phyloP scores from a whole-genome alignment of 2,797 vertebrate genomes.

The Platyrinchus mystaceus region DNA sequence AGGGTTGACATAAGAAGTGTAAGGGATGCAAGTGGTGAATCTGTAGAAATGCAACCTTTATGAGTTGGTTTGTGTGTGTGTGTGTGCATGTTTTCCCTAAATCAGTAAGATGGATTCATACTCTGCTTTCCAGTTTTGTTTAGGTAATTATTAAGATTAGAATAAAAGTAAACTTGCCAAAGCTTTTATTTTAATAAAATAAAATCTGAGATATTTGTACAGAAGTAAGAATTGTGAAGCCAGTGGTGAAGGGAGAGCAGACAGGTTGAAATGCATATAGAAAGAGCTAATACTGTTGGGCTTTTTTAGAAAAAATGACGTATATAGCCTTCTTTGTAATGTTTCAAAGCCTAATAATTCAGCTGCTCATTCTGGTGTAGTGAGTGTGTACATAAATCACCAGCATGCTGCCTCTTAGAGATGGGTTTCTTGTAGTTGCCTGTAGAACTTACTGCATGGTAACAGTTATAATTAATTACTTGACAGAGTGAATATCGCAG shows the following conservation, averaged over 20 bases:
- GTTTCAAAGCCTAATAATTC: conserved; percentile 30
- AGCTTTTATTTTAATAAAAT: neutral
- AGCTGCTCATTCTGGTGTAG: conserved; percentile 3
- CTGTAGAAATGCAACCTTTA: neutral
- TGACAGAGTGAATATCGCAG: neutral
- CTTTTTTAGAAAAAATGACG: conserved; percentile 6
- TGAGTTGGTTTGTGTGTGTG: fast-evolving
- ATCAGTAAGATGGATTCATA: neutral
- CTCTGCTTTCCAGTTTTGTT: neutral
- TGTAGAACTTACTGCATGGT: neutral
- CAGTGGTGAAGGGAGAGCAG: neutral
- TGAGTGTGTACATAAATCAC: conserved; percentile 9
- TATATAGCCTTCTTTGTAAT: neutral
- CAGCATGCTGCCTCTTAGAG: neutral
- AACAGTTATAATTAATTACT: conserved; percentile 49
- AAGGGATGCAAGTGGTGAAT: neutral
- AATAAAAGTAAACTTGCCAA: neutral
- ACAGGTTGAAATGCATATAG: neutral
- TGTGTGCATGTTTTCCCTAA: fast-evolving
- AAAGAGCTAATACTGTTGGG: neutral
- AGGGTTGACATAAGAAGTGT: neutral
- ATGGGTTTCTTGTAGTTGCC: conserved; percentile 9
- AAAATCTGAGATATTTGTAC: neutral
- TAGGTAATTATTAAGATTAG: neutral
- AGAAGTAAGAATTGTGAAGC: neutral